Conservation (phyloP, 2,888 invertebrate species). For the Exephanes ischioxanthus region DNA sequence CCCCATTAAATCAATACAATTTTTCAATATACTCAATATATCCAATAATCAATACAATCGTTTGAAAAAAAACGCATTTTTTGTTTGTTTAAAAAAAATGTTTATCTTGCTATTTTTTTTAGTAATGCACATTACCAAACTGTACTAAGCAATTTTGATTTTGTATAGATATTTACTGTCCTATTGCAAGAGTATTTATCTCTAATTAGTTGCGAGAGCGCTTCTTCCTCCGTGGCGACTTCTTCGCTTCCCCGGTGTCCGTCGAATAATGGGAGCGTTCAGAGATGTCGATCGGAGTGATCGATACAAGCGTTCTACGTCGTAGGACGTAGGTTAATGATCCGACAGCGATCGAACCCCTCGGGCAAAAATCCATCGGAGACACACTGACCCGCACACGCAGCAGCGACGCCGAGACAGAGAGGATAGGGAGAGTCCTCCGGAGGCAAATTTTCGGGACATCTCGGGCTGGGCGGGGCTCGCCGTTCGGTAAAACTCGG, state of each 20-base stretch:
- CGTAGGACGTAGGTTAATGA: conserved; percentile 45
- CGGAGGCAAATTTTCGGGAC: conserved; percentile 73
- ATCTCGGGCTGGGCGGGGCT: conserved; percentile 82
- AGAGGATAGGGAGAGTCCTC: conserved; percentile 32
- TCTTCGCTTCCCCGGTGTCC: background rate
- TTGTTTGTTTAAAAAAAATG: too few relatives aligned
- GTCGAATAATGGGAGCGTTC: conserved; percentile 11
- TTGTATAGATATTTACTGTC: too few relatives aligned
- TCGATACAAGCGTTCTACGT: conserved; percentile 52
- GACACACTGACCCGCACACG: conserved; percentile 33
- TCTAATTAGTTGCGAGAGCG: background rate
- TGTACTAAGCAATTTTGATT: too few relatives aligned
- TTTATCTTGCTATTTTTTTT: too few relatives aligned
- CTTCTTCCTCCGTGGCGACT: background rate
- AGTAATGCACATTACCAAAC: too few relatives aligned
- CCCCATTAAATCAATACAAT: too few relatives aligned
- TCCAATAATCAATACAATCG: too few relatives aligned
- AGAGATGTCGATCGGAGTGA: conserved; percentile 42
- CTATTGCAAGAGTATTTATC: background rate
- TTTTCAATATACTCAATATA: too few relatives aligned
- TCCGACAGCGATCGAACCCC: conserved; percentile 30
- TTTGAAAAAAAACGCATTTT: too few relatives aligned
- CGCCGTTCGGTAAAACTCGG: conserved; percentile 83
- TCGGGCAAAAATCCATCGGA: conserved; percentile 49
- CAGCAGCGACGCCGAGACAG: conserved; percentile 28